Evolutionary conservation across 2,113 vertebrate genomes (phyloP), one percentile per base, ranked within the genome.

Genomic region (Eolophus roseicapilla): DNA sequence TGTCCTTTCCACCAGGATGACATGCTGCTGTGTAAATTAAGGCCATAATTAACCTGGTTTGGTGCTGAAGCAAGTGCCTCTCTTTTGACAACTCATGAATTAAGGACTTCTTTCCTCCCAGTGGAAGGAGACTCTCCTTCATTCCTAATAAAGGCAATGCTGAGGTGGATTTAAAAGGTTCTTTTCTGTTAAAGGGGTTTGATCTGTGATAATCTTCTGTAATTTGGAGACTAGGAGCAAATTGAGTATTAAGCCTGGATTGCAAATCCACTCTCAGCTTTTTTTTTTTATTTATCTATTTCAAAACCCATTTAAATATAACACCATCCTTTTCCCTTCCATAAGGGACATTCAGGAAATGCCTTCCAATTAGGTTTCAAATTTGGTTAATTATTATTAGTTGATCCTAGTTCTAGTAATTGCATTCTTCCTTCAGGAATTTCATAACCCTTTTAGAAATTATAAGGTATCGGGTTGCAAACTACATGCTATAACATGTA

Each of bases 51-150:
- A 97, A 96, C 91, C 67, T 39, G 33, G 13, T 39, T 92, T 11
- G 4, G 67, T 91, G 95, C 95, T 97, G 95, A 96, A 93, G 73
- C 86, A 95, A 95, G 94, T 19, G 7, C 69, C 94, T 97, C 96
- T 88, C 78, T 65, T 64, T 63, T 95, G 95, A 96, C 87, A 95
- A 78, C 77, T 57, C 71, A 81, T 95, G 92, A 95, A 95, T 97
- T 96, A 96, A 87, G 29, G 50, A n/a, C 20, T 82, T 73, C 53
- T 87, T 74, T 92, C 71, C 76, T 77, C 80, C 47, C 64, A 23
- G n/a, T 59, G 49, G 35, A 86, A 95, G 75, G 33, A 95, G 12
- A 16, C 28, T 90, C 59, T 91, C 90, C 53, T 90, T 91, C 24
- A 3, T 35, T 78, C 85, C 87, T 88, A 88, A 81, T 53, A 65